These are phyloP conservation scores for Phyllotreta striolata DNA, from an alignment of 2,888 invertebrate genomes.

Conservation along the genomic window DNA sequence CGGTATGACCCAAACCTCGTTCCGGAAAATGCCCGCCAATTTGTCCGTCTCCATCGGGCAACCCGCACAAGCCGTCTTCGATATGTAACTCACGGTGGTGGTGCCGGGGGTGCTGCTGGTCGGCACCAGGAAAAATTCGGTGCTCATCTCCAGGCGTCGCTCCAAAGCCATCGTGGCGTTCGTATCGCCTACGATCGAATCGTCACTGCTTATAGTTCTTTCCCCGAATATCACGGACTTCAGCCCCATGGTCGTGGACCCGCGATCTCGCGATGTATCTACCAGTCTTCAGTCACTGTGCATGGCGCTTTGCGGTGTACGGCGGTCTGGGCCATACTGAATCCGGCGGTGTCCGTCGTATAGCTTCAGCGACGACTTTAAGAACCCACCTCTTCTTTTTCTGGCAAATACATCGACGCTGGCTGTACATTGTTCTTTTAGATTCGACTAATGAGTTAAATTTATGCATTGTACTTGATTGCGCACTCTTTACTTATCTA, in stretches of 20 bases:
- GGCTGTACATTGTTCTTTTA: no score
- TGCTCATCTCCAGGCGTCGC: conserved; percentile 79
- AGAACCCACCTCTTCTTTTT: conserved; percentile 37
- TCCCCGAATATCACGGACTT: conserved; percentile 36
- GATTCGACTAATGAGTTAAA: background rate
- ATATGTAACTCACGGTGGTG: conserved; percentile 49
- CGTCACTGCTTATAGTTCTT: conserved; percentile 32
- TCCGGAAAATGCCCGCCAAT: conserved; percentile 61
- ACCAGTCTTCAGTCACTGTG: conserved; percentile 50
- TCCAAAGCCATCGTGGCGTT: conserved; percentile 44
- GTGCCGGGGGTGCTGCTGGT: conserved; percentile 59
- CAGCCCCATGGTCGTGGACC: conserved; percentile 37
- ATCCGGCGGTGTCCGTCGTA: conserved; percentile 21
- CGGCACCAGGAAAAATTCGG: conserved; percentile 84
- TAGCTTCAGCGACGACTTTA: conserved; percentile 26
- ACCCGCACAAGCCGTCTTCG: conserved; percentile 58
- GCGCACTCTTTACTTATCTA: no score
- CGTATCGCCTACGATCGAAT: conserved; percentile 8
- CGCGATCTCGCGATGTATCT: conserved; percentile 53
- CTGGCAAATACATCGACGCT: background rate
- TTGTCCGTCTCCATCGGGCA: conserved; percentile 43
- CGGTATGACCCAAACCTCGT: conserved; percentile 91
- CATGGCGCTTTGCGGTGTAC: conserved; percentile 50
- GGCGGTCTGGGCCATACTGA: conserved; percentile 58
- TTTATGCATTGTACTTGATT: background rate